phyloP scores from a whole-genome alignment of 2,797 vertebrate species.

The Neoniphon sammara region DNA sequence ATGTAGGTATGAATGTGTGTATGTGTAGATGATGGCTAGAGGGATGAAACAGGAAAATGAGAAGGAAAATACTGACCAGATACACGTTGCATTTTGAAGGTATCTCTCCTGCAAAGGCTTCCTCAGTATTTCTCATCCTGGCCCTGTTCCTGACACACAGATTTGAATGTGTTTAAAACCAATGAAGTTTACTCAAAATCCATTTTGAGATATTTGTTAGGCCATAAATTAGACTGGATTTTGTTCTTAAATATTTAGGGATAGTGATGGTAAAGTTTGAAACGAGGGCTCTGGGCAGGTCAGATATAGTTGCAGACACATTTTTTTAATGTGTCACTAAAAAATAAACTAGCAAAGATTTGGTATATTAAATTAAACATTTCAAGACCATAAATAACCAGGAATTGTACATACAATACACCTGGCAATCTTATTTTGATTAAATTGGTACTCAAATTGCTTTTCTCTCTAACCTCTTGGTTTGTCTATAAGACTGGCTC shows the following conservation, averaged over 20 bases:
- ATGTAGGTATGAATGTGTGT: slow-evolving; percentile 62
- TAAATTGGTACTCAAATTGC: neutral
- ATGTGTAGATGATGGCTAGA: slow-evolving; percentile 44
- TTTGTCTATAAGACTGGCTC: slow-evolving; percentile 4
- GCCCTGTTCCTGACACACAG: slow-evolving; percentile 35
- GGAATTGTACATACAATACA: too few relatives aligned
- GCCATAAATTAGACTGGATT: slow-evolving; percentile 28
- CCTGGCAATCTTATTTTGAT: slow-evolving; percentile 1
- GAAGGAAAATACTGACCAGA: slow-evolving; percentile 45
- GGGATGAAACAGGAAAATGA: slow-evolving; percentile 43
- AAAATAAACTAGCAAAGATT: too few relatives aligned
- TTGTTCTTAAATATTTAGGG: slow-evolving; percentile 27
- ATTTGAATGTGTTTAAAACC: slow-evolving; percentile 63
- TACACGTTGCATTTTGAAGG: slow-evolving; percentile 53
- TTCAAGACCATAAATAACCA: too few relatives aligned
- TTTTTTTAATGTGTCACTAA: slow-evolving; percentile 12
- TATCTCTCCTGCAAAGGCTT: slow-evolving; percentile 63
- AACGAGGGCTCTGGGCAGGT: too few relatives aligned
- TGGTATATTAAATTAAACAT: too few relatives aligned
- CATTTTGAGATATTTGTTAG: slow-evolving; percentile 30
- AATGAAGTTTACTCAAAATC: slow-evolving; percentile 50
- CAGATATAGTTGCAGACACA: slow-evolving; percentile 6
- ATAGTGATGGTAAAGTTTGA: slow-evolving; percentile 9
- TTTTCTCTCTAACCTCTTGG: slow-evolving; percentile 8
- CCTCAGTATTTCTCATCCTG: slow-evolving; percentile 40